Evolutionary conservation across 1,140 invertebrate genomes (phyloP).

Genomic region (Spodoptera frugiperda): DNA sequence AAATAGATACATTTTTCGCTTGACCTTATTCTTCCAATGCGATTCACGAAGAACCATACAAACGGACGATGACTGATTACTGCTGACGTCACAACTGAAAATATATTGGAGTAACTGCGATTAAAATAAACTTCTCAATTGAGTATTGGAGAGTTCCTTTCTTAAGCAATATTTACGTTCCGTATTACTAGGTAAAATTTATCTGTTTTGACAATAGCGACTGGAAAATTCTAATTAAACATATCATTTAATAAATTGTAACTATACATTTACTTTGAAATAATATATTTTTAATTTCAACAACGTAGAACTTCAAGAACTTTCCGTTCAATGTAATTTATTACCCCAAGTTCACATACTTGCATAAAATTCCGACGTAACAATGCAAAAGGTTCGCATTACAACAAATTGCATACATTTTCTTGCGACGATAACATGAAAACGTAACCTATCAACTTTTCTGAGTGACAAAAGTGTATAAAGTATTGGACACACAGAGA

Average conservation of each 20-base stretch:
- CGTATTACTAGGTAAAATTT: too few species aligned
- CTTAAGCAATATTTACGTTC: background rate
- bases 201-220: too few species aligned
- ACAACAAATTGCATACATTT: slow-evolving; percentile 11
- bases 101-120: slow-evolving; percentile 28
- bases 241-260: too few species aligned
- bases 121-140: slow-evolving; percentile 42
- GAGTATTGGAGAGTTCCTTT: background rate
- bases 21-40: slow-evolving; percentile 31
- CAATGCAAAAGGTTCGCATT: background rate
- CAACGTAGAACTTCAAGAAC: too few species aligned
- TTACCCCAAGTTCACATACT: background rate
- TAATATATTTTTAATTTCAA: too few species aligned
- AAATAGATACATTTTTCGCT: slow-evolving; percentile 21
- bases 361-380: slow-evolving; percentile 6
- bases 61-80: slow-evolving; percentile 33
- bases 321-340: background rate
- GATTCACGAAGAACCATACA: slow-evolving; percentile 8
- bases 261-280: too few species aligned
- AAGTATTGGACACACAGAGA: slow-evolving; percentile 6
- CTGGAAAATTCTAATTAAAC: too few species aligned
- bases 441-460: background rate
- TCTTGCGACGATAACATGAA: background rate
- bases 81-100: slow-evolving; percentile 24
- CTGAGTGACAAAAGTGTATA: background rate